Evolutionary conservation across 2,888 invertebrate species (phyloP), one percentile per base, ranked within the genome.

Genomic region (Heliconius aoede): DNA sequence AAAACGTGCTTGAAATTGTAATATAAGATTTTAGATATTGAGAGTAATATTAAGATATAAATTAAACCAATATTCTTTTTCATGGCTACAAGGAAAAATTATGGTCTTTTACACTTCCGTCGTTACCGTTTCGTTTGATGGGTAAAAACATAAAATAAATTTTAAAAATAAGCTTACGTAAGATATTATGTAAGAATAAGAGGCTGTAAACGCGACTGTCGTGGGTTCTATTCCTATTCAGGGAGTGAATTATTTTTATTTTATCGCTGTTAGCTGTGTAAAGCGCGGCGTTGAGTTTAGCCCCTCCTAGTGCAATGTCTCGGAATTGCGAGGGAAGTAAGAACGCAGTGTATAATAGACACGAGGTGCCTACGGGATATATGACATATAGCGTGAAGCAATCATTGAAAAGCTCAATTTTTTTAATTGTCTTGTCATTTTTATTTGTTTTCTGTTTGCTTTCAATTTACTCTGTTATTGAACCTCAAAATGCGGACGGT

Each of bases 1-100:
- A 69, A 28, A 51, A 46, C 51, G n/a, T 51, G n/a, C 68, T 30
- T n/a, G 51, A 69, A 30, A 69, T 69, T 51, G 51, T 51, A 69
- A 69, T 30, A 69, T 51, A 36, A 51, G 30, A 51, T 69, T 68
- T 46, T 7, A 7, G 46, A 46, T 21, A 46, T 46, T 69, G 51
- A 51, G 11, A 69, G n/a, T 51, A 68, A 51, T 68, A 46, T 67
- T 67, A 21, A 36, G 67, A 67, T 67, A 68, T 68, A 68, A 68
- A 68, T 68, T 46, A 51, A 51, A 28, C 28, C 68, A 68, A 68
- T 68, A 68, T 68, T 28, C 28, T 51, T 46, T 28, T 26, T 18
- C 21, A 18, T 46, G 7, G 28, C 8, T 21, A 28, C 51, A 7
- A 68, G n/a, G 46, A 64, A 32, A 64, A 64, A 64, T 32, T n/a